These are phyloP conservation scores for Xerus rutilus DNA, from an alignment of 2,797 vertebrate species.

Conservation along the genomic window DNA sequence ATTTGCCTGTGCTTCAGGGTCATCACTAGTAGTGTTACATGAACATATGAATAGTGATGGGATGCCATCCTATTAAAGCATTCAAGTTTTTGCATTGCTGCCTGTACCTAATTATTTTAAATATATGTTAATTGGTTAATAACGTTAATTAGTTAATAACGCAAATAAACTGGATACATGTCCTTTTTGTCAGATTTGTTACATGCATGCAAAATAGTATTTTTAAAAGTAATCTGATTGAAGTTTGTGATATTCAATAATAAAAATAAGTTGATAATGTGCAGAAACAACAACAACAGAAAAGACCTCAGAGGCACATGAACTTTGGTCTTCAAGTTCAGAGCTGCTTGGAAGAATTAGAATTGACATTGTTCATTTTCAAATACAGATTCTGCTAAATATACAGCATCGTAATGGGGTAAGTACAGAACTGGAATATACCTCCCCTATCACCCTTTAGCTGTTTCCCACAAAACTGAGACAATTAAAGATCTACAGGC, in stretches of 20 bases:
- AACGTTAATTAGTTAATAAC: conserved; percentile 78
- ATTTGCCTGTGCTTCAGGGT: conserved; percentile 80
- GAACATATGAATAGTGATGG: conserved; percentile 80
- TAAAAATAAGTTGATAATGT: conserved; percentile 78
- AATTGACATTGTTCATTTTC: background rate
- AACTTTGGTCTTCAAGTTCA: conserved; percentile 4
- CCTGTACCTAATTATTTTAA: conserved; percentile 82
- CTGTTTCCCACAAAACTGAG: background rate
- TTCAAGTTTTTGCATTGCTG: conserved; percentile 84
- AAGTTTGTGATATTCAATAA: conserved; percentile 83
- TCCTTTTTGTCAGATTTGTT: conserved; percentile 84
- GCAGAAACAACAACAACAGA: conserved; percentile 45
- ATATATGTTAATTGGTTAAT: conserved; percentile 82
- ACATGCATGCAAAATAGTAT: conserved; percentile 84
- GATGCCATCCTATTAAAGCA: conserved; percentile 80
- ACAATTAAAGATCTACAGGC: background rate
- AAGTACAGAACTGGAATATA: background rate
- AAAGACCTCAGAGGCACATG: background rate
- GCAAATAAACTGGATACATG: conserved; percentile 81
- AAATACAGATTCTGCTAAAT: background rate
- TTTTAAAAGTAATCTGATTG: conserved; percentile 83
- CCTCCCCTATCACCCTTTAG: background rate
- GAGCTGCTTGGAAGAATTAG: conserved; percentile 3
- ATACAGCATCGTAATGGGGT: background rate
- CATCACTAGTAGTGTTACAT: conserved; percentile 80